Evolutionary conservation across 2,888 invertebrate genomes (phyloP), one percentile per base, ranked within the genome.

Genomic region (Stenoptilia bipunctidactyla): DNA sequence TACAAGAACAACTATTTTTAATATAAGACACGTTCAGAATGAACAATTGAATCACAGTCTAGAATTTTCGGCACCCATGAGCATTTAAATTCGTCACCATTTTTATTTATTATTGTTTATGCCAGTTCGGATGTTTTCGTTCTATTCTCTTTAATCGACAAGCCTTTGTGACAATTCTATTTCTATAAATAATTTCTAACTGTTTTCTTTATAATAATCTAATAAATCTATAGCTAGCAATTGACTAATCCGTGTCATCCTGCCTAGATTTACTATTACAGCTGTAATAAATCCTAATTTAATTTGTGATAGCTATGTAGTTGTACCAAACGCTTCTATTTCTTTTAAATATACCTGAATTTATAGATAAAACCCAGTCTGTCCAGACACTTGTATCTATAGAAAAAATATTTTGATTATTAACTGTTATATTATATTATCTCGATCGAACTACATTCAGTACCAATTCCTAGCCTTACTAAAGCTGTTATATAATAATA

Each of bases 1-100:
- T 79, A 80, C 71, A 79, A 79, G 64, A 80, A 71, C 71, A 75
- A 73, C 82, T 83, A 83, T 80, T 82, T 30, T 76, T 75, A 83
- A 82, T 83, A 83, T 83, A 82, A 83, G 83, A 83, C 83, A 82
- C 83, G 76, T 79, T 71, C 79, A 61, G 69, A 71, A 77, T 79
- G 80, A 80, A 83, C 82, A 77, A 74, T 80, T 79, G 72, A 72
- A 83, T 83, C 82, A 83, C 83, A 82, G 83, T 80, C 79, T 75
- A 82, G 75, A 77, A 80, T 74, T 72, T 80, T 79, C 82, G 79
- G 82, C 82, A 82, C 82, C 82, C 74, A 77, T 79, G 72, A 79
- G 73, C 74, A 71, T 70, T 69, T 79, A 79, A 80, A 79, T 80
- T 80, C 79, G 79, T 79, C 77, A 68, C 72, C 70, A 58, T 55